Conservation (phyloP, 2,888 invertebrate species). For the Calephelis perditalis region DNA sequence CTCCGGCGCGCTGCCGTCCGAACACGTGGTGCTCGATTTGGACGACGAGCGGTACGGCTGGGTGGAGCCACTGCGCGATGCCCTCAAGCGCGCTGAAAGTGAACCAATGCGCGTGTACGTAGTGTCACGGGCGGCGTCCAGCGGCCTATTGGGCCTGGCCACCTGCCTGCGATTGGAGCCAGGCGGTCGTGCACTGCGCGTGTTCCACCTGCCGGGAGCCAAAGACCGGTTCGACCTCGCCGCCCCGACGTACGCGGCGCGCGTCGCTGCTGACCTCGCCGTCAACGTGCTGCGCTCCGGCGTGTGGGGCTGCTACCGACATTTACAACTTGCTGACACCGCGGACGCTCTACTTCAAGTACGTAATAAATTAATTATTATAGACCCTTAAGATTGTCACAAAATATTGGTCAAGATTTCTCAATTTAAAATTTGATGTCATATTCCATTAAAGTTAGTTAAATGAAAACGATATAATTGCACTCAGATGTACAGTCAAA, state of each 20-base stretch:
- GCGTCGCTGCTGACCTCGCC: constrained; percentile 86
- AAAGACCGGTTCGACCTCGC: constrained; percentile 79
- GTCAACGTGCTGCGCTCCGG: constrained; percentile 90
- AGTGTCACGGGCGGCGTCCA: constrained; percentile 81
- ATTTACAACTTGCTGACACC: constrained; percentile 81
- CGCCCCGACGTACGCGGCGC: constrained; percentile 78
- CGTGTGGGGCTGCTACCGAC: constrained; percentile 92
- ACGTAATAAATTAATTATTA: neutral
- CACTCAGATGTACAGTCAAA: constrained; percentile 31
- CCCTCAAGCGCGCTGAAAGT: constrained; percentile 81
- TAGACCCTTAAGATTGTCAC: too few relatives aligned
- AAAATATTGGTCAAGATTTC: too few relatives aligned
- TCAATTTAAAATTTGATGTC: too few relatives aligned
- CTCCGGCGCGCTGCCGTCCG: constrained; percentile 56
- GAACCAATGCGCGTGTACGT: constrained; percentile 81
- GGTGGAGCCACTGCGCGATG: constrained; percentile 89
- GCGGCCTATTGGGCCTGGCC: constrained; percentile 92
- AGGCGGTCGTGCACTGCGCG: constrained; percentile 87
- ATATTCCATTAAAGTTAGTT: too few relatives aligned
- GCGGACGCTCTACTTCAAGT: constrained; percentile 72
- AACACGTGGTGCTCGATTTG: constrained; percentile 79
- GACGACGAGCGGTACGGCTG: constrained; percentile 86
- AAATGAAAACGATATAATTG: neutral
- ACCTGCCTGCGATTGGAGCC: constrained; percentile 94
- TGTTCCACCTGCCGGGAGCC: constrained; percentile 83